Percentiles rank a stretch among this genome's conserved stretches.
phyloP scores from a whole-genome alignment of 2,888 invertebrate species.

The Agonopterix alstromeriana region DNA sequence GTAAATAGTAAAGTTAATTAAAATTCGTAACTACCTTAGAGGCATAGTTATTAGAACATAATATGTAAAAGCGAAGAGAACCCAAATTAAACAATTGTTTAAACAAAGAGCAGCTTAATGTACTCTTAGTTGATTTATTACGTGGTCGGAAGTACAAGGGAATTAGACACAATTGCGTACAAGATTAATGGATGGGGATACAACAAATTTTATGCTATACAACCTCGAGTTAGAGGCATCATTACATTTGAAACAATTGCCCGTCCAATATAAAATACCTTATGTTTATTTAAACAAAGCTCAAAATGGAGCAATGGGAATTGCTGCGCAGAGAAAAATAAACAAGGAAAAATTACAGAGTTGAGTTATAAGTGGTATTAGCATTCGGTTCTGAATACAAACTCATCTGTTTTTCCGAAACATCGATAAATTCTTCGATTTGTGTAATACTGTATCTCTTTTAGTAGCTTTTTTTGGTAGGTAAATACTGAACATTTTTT shows the following conservation, averaged over 20 bases:
- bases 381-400: neutral
- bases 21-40: too few species aligned
- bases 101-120: conserved; percentile 1
- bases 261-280: too few species aligned
- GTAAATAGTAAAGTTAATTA: too few species aligned
- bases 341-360: neutral
- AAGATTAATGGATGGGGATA: conserved; percentile 55
- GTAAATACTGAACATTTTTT: too few species aligned
- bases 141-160: conserved; percentile 43
- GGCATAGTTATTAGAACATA: too few species aligned
- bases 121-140: conserved; percentile 56
- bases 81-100: too few species aligned
- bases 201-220: conserved; percentile 47
- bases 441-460: too few species aligned
- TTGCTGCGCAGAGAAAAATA: neutral
- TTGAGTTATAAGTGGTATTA: neutral
- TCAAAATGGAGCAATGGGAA: neutral
- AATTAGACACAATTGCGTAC: conserved; percentile 58
- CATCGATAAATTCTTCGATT: too few species aligned
- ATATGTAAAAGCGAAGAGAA: too few species aligned
- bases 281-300: too few species aligned
- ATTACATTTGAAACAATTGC: conserved; percentile 25
- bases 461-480: too few species aligned
- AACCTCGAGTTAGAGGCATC: conserved; percentile 24
- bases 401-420: too few species aligned